Evolutionary conservation across 2,888 invertebrate species (phyloP), one percentile per base, ranked within the genome.

Genomic region (Clivina fossor): DNA sequence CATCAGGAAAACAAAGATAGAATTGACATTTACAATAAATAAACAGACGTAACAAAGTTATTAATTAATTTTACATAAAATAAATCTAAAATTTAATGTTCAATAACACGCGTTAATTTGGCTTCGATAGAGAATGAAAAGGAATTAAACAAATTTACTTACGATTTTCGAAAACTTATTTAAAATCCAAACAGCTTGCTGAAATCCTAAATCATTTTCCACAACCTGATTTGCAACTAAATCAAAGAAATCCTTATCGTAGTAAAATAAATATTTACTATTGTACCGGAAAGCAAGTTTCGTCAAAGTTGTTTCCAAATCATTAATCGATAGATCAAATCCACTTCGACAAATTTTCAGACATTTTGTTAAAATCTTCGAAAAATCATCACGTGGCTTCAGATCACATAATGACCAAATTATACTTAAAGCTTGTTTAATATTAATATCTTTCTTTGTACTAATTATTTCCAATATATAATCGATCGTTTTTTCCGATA

Each of bases 191-290:
- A 80, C 61, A 0, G 73, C 75, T 37, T 76, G 72, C 26, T 77
- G 74, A 61, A 81, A 81, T n/a, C 73, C 76, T 9, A 79, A 61
- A 49, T 79, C 68, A n/a, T 78, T 74, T 33, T 75, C 71, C 15
- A 83, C 72, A 13, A 80, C 71, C 62, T 77, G 78, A 41, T 76
- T 74, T 3, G 78, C 79, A 32, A 79, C 74, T 1, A 76, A 74
- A 62, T 85, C 80, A 64, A 82, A 71, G 60, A 85, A 74, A 48
- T 76, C 76, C 62, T 83, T 82, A 61, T 84, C 78, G 62, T 85
- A 86, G 66, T 79, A 85, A 67, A 77, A 77, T 3, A 73, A 67
- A 50, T 76, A 72, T 60, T 77, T 78, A 60, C 72, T 72, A 57
- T 74, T 56, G 56, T 77, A 73, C 58, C 76, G 72, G 4, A 71